Evolutionary conservation across 2,888 invertebrate genomes (phyloP), one percentile per base, ranked within the genome.

Genomic region (Phortica magna): DNA sequence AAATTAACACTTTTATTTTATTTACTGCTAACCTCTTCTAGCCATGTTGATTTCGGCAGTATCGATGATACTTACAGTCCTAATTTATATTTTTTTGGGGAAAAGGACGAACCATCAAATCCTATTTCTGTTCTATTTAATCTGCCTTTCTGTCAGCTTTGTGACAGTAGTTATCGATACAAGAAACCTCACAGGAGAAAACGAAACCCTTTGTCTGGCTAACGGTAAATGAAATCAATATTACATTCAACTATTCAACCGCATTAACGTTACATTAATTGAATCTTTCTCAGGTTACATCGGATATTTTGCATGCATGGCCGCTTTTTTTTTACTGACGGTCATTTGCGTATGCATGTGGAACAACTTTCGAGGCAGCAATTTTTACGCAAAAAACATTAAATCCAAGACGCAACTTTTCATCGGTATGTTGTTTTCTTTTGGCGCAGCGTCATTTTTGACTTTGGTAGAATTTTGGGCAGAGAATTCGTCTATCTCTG

Each of bases 331-430:
- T 89, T 97, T 97, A 97, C 93, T 97, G 84, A 96, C 96, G 88
- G 95, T 96, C 14, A 96, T 96, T 94, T 96, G 96, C 90, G 95
- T 96, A 89, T 96, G 96, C 89, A 95, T 97, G 84, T 96, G 95
- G 95, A 94, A 95, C 92, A 82, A 82, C 74, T 84, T 90, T 53
- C 82, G 83, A 0, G 80, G 77, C 0, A 81, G 77, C 41, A 75
- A 55, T 39, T 82, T 78, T 31, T 80, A 77, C 0, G 74, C 77
- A 5, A 80, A 80, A 22, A 83, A 82, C 14, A 79, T 79, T 43
- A 75, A 81, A 9, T 78, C 78, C 6, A 82, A 77, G 4, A 81
- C 84, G 59, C 82, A 85, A 0, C 90, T 91, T 57, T 42, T 81
- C 3, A 48, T 84, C 4, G 91, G 90, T 76, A 88, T 85, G 4